A percentile compares a stretch with the other conserved stretches of the same genome.
Conservation (phyloP, 1,140 invertebrate genomes). For the Geopemphigus sp. region DNA sequence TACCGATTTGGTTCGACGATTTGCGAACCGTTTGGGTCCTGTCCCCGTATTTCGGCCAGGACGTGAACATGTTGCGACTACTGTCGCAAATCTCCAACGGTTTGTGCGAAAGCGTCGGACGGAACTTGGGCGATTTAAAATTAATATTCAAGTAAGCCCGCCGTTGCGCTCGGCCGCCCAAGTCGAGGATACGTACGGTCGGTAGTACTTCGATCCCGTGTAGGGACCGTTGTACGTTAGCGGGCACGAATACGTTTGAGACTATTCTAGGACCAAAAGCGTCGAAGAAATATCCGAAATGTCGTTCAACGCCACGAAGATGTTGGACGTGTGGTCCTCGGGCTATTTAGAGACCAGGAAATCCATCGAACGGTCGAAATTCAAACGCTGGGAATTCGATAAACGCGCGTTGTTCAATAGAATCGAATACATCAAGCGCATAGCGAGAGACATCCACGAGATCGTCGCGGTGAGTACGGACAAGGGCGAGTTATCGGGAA, state of each 20-base stretch:
- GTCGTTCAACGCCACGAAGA: conserved; percentile 35
- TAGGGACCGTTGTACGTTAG: no score
- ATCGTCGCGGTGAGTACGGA: conserved; percentile 23
- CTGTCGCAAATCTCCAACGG: conserved; percentile 33
- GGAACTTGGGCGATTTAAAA: conserved; percentile 33
- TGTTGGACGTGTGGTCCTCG: conserved; percentile 32
- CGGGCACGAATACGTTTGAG: not conserved
- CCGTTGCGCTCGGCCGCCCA: no score
- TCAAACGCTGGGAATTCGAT: conserved; percentile 36
- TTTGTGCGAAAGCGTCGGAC: conserved; percentile 1
- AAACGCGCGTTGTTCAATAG: conserved; percentile 26
- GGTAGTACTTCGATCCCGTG: no score
- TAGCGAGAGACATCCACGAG: conserved; percentile 34
- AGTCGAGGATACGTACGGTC: no score
- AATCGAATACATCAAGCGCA: conserved; percentile 37
- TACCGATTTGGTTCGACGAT: conserved; percentile 39
- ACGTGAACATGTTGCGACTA: conserved; percentile 32
- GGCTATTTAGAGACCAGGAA: conserved; percentile 23
- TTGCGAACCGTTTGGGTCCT: conserved; percentile 34
- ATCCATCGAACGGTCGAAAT: conserved; percentile 29
- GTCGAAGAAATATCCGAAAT: conserved; percentile 26
- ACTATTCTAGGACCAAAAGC: conserved; percentile 19
- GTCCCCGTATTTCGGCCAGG: conserved; percentile 34
- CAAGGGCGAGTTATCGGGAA: no score
- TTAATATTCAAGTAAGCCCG: conserved; percentile 40